Evolutionary conservation across 2,113 vertebrate genomes (phyloP).

Genomic region (Cyphomyrus discorhynchus): DNA sequence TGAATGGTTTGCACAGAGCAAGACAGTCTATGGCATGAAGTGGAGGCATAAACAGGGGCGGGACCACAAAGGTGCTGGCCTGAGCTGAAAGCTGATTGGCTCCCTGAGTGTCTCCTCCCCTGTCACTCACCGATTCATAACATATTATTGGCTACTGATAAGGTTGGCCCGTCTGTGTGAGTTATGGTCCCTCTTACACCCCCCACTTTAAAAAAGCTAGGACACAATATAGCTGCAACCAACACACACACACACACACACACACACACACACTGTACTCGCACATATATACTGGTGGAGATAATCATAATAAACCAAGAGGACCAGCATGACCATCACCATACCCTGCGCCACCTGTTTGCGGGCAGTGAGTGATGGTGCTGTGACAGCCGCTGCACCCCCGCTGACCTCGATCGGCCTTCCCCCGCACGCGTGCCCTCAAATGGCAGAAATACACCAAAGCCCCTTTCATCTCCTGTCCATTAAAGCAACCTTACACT

Average conservation of each 20-base stretch:
- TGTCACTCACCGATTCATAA: background rate
- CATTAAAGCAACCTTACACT: slow-evolving; percentile 8
- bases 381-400: background rate
- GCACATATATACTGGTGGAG: background rate
- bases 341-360: background rate
- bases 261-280: background rate
- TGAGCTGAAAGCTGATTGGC: background rate
- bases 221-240: background rate
- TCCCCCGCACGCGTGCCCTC: background rate
- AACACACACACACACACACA: too few species aligned
- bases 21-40: background rate
- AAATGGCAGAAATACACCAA: background rate
- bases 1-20: background rate
- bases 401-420: background rate
- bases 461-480: background rate
- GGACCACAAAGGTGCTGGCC: background rate
- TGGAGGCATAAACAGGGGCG: background rate
- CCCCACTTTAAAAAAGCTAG: background rate
- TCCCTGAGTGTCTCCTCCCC: background rate
- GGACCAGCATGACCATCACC: background rate
- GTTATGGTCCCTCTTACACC: background rate
- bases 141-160: background rate
- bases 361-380: background rate
- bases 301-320: background rate
- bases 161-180: background rate